These are phyloP conservation scores for Galeopsomyia nigrocyanea DNA, from an alignment of 2,888 invertebrate species.

Conservation along the genomic window DNA sequence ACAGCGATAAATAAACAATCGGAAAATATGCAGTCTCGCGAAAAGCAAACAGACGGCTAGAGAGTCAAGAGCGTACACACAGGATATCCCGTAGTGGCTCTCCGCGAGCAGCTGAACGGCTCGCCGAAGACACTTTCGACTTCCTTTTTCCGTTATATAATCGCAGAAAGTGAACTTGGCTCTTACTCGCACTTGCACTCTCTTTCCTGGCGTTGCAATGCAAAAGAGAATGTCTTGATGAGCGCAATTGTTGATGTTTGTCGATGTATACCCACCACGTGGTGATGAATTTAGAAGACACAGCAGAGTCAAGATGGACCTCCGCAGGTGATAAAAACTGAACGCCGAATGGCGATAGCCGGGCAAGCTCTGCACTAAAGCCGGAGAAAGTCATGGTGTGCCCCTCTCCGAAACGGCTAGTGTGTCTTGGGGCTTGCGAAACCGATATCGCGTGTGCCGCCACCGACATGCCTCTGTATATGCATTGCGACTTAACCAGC, in stretches of 20 bases:
- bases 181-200: not conserved
- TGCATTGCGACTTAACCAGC: slow-evolving; percentile 6
- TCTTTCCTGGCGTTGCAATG: too few relatives aligned
- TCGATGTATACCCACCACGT: too few relatives aligned
- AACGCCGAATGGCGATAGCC: slow-evolving; percentile 58
- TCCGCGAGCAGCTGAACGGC: not conserved
- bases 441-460: slow-evolving; percentile 5
- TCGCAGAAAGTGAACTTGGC: slow-evolving; percentile 40
- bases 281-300: too few relatives aligned
- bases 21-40: too few relatives aligned
- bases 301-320: not conserved
- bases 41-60: too few relatives aligned
- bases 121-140: slow-evolving; percentile 37
- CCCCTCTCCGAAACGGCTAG: not conserved
- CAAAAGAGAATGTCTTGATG: too few relatives aligned
- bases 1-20: too few relatives aligned
- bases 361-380: slow-evolving; percentile 39
- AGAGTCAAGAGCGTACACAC: not conserved
- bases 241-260: too few relatives aligned
- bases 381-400: slow-evolving; percentile 42
- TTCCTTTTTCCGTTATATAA: slow-evolving; percentile 41
- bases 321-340: slow-evolving; percentile 61
- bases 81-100: slow-evolving; percentile 15
- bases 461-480: slow-evolving; percentile 5
- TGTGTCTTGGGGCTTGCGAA: slow-evolving; percentile 22